Conservation (phyloP, 2,888 invertebrate species). For the Sarcophaga variegata region DNA sequence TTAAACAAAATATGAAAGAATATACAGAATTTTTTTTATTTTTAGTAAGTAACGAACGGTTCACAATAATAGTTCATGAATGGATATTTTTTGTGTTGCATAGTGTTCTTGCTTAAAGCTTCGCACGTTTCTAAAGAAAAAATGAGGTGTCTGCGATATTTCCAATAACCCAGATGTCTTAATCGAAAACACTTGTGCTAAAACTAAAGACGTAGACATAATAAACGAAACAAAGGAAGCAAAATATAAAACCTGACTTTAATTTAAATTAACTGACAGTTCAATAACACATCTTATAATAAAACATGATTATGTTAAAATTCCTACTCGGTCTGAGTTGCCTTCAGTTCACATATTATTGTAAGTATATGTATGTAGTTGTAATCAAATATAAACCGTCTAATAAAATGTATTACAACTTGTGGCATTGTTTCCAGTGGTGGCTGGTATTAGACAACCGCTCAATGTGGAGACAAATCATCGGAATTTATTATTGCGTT, state of each 20-base stretch:
- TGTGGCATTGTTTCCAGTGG: conserved; percentile 6
- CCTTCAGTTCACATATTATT: neutral
- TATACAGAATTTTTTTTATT: neutral
- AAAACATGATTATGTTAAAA: conserved; percentile 19
- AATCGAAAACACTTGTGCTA: no score
- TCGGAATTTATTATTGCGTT: conserved; percentile 74
- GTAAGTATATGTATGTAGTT: conserved; percentile 19
- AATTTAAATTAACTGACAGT: neutral
- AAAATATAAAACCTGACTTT: neutral
- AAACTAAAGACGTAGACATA: neutral
- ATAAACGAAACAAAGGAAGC: neutral
- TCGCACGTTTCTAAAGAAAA: no score
- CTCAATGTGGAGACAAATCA: conserved; percentile 65
- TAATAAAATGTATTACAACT: neutral
- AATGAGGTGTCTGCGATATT: no score
- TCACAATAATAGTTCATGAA: no score
- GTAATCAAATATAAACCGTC: neutral
- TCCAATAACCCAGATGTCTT: no score
- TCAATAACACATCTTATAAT: neutral
- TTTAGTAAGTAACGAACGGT: conserved; percentile 1
- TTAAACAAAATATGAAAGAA: no score
- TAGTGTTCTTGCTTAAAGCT: no score
- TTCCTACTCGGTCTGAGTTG: conserved; percentile 8
- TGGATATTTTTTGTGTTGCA: no score
- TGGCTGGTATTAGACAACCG: conserved; percentile 44